Base-by-base conservation (phyloP, 2,888 invertebrate genomes). In the Mermis nigrescens region DNA sequence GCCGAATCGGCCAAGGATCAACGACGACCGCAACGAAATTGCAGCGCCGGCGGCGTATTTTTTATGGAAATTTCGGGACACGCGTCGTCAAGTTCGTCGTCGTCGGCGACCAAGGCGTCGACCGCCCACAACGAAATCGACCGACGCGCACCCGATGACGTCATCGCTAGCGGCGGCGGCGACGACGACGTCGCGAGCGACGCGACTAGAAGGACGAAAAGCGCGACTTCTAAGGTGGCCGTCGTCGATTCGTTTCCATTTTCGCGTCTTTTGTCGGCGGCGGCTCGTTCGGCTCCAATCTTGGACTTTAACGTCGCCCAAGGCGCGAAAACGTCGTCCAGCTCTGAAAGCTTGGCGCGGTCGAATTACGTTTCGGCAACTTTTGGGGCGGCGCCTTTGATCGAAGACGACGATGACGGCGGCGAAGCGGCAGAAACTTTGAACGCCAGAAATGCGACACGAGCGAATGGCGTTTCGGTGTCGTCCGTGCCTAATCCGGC, bases 191-290 rank as follows among this genome's bases (percentile, higher is more conserved):
- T 2, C 12, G 53, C 19, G 15, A 29, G 2, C 53, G 53, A 27
- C 53, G 53, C 53, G 28, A 4, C n/a, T n/a, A n/a, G n/a, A n/a
- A n/a, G n/a, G n/a, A n/a, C n/a, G n/a, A n/a, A n/a, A n/a, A n/a
- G n/a, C n/a, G n/a, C n/a, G n/a, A n/a, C n/a, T n/a, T n/a, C n/a
- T n/a, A n/a, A n/a, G n/a, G n/a, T n/a, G n/a, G n/a, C n/a, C n/a
- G n/a, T n/a, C n/a, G n/a, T n/a, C 38, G 54, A 54, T 27, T 26
- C 31, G 45, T 57, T 57, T 32, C 57, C 57, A 22, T 57, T 57
- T 31, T 26, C 38, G 15, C 32, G 22, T 22, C 46, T 57, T 22
- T 26, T 57, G 45, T 55, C 55, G 24, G 12, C 51, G n/a, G n/a
- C n/a, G n/a, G n/a, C n/a, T n/a, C n/a, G n/a, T n/a, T n/a, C n/a